Evolutionary conservation across 2,113 vertebrate species (phyloP).

Genomic region (Tragelaphus strepsiceros): DNA sequence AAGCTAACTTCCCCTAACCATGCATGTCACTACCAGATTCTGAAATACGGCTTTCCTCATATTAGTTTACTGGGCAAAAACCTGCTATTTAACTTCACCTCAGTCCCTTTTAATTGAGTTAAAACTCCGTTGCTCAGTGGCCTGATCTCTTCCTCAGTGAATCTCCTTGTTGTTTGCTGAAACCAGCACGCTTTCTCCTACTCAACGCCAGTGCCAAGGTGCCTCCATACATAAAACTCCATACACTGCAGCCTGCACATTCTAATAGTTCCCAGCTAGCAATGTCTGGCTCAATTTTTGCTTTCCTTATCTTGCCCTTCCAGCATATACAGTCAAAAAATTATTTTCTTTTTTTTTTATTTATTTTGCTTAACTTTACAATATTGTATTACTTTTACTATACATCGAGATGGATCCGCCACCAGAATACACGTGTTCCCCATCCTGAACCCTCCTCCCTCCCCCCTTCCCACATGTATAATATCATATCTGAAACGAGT

Average conservation of each 20-base stretch:
- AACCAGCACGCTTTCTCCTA: background rate
- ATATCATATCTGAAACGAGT: no score
- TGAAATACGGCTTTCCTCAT: background rate
- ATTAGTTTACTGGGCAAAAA: background rate
- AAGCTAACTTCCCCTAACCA: background rate
- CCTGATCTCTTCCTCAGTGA: background rate
- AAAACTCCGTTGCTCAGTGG: background rate
- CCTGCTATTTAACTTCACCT: background rate
- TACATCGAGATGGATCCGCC: no score
- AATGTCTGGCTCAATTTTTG: background rate
- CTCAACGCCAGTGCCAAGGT: background rate
- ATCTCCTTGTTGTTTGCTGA: background rate
- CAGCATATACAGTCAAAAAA: background rate
- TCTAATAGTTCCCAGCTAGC: background rate
- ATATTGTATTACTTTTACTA: no score
- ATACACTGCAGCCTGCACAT: background rate
- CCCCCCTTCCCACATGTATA: no score
- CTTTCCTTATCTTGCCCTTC: background rate
- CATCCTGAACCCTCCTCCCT: no score
- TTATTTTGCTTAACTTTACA: no score
- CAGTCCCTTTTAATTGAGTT: background rate
- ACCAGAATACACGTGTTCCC: no score
- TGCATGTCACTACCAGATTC: background rate
- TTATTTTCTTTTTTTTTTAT: no score
- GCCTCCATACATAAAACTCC: background rate